phyloP scores from a whole-genome alignment of 1,140 invertebrate species.

The Schlechtendalia chinensis region DNA sequence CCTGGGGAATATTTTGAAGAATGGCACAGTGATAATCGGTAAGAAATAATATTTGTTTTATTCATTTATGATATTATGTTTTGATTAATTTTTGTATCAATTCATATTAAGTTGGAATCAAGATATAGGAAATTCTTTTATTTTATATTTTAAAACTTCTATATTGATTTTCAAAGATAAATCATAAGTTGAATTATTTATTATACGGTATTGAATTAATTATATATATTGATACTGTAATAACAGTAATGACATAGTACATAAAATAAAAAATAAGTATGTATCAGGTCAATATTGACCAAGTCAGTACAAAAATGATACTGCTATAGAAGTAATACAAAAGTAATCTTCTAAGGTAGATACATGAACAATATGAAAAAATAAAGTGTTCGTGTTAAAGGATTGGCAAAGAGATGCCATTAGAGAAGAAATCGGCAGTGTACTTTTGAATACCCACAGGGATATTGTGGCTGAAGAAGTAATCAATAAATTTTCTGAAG shows the following conservation, averaged over 20 bases:
- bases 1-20: conserved; percentile 4
- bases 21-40: background rate
- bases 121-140: too few relatives aligned
- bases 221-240: background rate
- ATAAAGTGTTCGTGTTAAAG: background rate
- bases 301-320: conserved; percentile 4
- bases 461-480: too few relatives aligned
- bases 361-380: conserved; percentile 6
- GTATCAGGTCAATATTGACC: too few relatives aligned
- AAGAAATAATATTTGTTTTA: background rate
- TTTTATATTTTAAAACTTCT: background rate
- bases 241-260: background rate
- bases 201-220: too few relatives aligned
- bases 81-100: background rate
- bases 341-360: background rate
- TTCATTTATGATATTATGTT: background rate
- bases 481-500: too few relatives aligned
- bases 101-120: background rate
- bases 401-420: too few relatives aligned
- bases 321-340: conserved; percentile 15
- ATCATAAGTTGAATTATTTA: background rate
- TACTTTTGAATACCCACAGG: too few relatives aligned
- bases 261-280: background rate
- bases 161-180: conserved; percentile 19
- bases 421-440: too few relatives aligned